These are phyloP conservation scores for Catocala sponsa DNA, from an alignment of 2,888 invertebrate species.

Conservation along the genomic window DNA sequence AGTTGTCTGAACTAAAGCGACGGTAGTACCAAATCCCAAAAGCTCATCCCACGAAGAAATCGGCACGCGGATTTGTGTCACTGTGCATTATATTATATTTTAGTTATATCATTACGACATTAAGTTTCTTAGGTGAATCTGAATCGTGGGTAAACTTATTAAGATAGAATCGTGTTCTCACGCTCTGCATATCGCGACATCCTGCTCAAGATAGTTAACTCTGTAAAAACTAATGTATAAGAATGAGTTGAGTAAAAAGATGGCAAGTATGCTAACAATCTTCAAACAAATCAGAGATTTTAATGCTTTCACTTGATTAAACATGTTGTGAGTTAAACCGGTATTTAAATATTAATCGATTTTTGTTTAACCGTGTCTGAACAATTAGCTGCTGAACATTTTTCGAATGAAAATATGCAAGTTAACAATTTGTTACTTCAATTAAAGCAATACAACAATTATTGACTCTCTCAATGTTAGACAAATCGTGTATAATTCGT, in stretches of 20 bases:
- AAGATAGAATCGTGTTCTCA: constrained; percentile 52
- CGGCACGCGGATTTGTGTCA: constrained; percentile 21
- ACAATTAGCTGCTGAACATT: not conserved
- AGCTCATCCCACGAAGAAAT: not conserved
- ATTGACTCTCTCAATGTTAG: no score
- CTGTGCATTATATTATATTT: constrained; percentile 15
- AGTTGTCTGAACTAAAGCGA: not conserved
- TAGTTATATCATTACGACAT: constrained; percentile 41
- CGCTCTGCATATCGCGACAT: constrained; percentile 52
- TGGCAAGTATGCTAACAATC: constrained; percentile 20
- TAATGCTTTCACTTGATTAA: constrained; percentile 28
- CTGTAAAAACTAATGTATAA: constrained; percentile 42
- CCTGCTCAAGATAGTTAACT: constrained; percentile 44
- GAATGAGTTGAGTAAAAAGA: constrained; percentile 30
- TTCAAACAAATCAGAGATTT: constrained; percentile 16
- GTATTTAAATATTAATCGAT: constrained; percentile 13
- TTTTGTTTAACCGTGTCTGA: not conserved
- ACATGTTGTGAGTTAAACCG: constrained; percentile 11
- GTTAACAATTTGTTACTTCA: no score
- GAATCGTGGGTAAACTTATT: constrained; percentile 57
- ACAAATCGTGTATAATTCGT: no score
- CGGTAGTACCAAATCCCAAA: not conserved
- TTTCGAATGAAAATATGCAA: no score
- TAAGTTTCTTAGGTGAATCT: constrained; percentile 47
- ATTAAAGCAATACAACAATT: no score